Evolutionary conservation across 2,113 vertebrate genomes (phyloP).

Genomic region (Lasiurus cinereus): DNA sequence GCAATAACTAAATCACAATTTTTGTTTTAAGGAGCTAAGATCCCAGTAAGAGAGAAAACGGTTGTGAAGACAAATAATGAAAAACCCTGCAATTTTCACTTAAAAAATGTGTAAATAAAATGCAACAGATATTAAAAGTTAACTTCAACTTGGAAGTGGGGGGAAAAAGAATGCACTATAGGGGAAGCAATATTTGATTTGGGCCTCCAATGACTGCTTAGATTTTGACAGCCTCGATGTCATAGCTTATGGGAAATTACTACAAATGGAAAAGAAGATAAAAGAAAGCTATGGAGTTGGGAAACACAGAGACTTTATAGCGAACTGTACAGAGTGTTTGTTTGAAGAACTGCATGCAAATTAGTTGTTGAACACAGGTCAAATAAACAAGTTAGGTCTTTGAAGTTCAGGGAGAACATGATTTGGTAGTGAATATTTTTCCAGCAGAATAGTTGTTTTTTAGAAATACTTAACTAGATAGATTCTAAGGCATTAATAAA

Average conservation of each 20-base stretch:
- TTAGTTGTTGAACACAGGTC: background rate
- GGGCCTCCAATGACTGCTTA: background rate
- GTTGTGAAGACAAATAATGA: background rate
- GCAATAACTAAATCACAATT: background rate
- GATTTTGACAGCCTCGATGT: background rate
- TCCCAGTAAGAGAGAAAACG: background rate
- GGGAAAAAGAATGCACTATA: background rate
- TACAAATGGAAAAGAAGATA: background rate
- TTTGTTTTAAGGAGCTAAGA: background rate
- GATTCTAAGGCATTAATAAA: background rate
- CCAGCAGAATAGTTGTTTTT: background rate
- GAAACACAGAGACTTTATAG: background rate
- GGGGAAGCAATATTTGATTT: background rate
- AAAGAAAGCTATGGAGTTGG: background rate
- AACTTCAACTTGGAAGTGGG: background rate
- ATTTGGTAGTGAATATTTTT: background rate
- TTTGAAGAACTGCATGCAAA: background rate
- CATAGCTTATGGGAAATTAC: background rate
- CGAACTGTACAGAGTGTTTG: background rate
- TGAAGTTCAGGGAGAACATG: background rate
- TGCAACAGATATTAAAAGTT: background rate
- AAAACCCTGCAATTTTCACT: background rate
- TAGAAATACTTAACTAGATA: constrained; percentile 37
- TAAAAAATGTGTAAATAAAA: background rate
- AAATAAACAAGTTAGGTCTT: background rate